Base-by-base conservation (phyloP, 2,797 vertebrate genomes). In the Chaenodraco wilsoni region DNA sequence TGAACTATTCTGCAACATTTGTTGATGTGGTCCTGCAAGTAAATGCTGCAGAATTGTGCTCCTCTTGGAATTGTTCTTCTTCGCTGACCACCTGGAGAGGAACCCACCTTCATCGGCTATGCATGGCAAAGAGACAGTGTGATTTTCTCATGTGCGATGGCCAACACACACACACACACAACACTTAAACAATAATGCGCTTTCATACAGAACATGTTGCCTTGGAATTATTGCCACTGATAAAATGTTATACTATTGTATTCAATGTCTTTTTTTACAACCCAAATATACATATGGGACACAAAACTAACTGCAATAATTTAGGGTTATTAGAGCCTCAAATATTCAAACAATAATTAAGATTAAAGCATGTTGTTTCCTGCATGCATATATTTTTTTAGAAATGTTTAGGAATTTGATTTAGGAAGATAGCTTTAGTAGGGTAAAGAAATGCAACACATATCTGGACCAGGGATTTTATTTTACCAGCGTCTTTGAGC, bases 1-100 rank as follows among this genome's bases (percentile, higher is more conserved):
- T 92, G 94, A 94, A 94, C 94, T 94, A 94, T 95, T 94, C 94
- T 94, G 93, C 93, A 94, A 94, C 93, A 95, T 95, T 94, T 95
- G 93, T 94, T 94, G 90, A 92, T 94, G 92, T 92, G 90, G 92
- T 91, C 91, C 88, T 93, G 93, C 87, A 92, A 93, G 93, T 94
- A 95, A 95, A 94, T 94, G 94, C 93, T 94, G 92, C 93, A 94
- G 93, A 94, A 94, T 93, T 94, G 93, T 95, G 93, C 94, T 94
- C 90, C 88, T 94, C 93, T 94, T 95, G 92, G 93, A 93, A 94
- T 94, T 91, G 89, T 88, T 94, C 91, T 91, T 92, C 93, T 91
- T 89, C 93, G 85, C 88, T 84, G 88, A 80, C 78, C 82, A 63
- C 74, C 80, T 19, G 82, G 89, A 88, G 83, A 87, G 86, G 83